Percentiles rank a stretch among this genome's conserved stretches.
These are phyloP conservation scores for Microtus richardsoni DNA, from an alignment of 2,113 vertebrate genomes.

Conservation along the genomic window DNA sequence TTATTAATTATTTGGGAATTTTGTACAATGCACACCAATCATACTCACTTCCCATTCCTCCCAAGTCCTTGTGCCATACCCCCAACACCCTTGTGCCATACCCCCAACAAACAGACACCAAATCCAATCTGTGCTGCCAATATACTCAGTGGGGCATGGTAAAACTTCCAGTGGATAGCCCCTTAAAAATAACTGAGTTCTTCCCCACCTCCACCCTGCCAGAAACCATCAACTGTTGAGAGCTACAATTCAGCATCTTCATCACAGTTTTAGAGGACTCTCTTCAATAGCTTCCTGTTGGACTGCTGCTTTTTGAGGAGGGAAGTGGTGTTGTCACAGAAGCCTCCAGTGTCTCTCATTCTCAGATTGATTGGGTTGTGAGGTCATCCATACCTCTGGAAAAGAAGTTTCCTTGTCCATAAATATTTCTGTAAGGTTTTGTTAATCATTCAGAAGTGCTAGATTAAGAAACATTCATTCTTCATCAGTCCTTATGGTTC, in stretches of 20 bases:
- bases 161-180: background rate
- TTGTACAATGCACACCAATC: background rate
- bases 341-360: background rate
- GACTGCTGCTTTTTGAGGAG: background rate
- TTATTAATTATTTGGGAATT: background rate
- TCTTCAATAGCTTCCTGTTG: background rate
- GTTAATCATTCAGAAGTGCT: background rate
- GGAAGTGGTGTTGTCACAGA: background rate
- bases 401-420: background rate
- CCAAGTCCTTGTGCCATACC: background rate
- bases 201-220: background rate
- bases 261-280: background rate
- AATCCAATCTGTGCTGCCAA: background rate
- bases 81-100: background rate
- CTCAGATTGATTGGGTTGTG: background rate
- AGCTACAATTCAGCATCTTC: background rate
- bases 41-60: background rate
- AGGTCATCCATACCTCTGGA: background rate
- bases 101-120: background rate
- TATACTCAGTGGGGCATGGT: background rate
- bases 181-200: background rate
- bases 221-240: background rate
- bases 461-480: background rate
- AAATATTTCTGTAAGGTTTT: background rate
- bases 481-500: background rate